These are phyloP conservation scores for Leptocoma aspasia DNA, from an alignment of 2,113 vertebrate genomes.

Conservation along the genomic window DNA sequence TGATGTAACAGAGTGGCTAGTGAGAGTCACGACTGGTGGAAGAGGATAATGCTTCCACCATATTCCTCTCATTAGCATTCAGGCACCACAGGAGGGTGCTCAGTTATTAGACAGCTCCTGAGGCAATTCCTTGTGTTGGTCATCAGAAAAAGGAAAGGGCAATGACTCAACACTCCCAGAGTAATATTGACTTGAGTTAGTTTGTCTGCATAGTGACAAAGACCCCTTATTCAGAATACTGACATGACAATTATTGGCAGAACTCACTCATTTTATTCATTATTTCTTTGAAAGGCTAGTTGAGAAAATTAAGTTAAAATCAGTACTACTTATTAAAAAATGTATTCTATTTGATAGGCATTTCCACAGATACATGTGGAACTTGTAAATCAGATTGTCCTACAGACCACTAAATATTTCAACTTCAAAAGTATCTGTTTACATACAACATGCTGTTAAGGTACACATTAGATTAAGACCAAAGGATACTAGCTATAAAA, in stretches of 20 bases:
- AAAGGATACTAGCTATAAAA: neutral
- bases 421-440: neutral
- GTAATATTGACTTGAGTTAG: neutral
- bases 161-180: neutral
- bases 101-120: neutral
- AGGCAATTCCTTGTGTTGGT: neutral
- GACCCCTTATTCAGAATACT: neutral
- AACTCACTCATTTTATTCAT: neutral
- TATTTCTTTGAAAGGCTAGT: neutral
- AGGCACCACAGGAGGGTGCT: neutral
- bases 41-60: neutral
- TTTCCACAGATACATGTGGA: neutral
- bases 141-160: neutral
- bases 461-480: neutral
- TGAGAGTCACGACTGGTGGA: neutral
- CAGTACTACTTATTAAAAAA: neutral
- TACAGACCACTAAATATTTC: neutral
- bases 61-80: neutral
- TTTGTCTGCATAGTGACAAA: neutral
- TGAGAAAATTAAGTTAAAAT: neutral
- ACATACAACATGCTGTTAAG: neutral
- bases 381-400: neutral
- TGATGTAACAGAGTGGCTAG: neutral
- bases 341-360: neutral
- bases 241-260: neutral